These are phyloP conservation scores for Piprites chloris DNA, from an alignment of 2,113 vertebrate genomes.

Conservation along the genomic window DNA sequence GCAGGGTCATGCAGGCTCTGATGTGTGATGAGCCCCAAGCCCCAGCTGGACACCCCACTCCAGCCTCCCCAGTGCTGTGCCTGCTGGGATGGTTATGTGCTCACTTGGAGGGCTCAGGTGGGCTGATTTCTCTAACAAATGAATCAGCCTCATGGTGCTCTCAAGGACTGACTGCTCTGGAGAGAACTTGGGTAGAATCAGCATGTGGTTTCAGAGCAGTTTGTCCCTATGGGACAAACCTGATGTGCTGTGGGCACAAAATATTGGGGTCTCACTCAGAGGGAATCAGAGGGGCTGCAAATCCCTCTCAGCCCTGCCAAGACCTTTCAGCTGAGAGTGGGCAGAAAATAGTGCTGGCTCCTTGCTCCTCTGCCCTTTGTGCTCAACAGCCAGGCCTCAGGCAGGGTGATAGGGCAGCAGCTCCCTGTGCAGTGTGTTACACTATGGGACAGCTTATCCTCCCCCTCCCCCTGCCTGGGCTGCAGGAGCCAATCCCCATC, in stretches of 20 bases:
- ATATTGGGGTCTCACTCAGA: fast-evolving
- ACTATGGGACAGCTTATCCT: neutral
- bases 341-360: neutral
- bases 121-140: neutral
- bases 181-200: neutral
- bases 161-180: neutral
- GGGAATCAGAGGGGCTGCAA: neutral
- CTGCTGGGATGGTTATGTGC: neutral
- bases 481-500: neutral
- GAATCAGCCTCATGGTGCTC: fast-evolving
- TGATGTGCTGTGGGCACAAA: neutral
- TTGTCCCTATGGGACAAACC: fast-evolving
- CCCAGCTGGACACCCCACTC: too few species aligned
- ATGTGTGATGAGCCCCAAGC: neutral
- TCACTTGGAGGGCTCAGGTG: neutral
- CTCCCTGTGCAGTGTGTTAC: neutral
- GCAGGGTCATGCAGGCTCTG: neutral
- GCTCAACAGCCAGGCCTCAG: neutral
- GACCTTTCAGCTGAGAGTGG: neutral
- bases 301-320: fast-evolving
- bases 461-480: neutral
- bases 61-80: neutral
- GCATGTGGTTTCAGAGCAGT: neutral
- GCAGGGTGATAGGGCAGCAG: neutral
- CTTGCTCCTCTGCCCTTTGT: fast-evolving